Base-by-base conservation (phyloP, 2,113 vertebrate genomes). In the Corydoras sp. region DNA sequence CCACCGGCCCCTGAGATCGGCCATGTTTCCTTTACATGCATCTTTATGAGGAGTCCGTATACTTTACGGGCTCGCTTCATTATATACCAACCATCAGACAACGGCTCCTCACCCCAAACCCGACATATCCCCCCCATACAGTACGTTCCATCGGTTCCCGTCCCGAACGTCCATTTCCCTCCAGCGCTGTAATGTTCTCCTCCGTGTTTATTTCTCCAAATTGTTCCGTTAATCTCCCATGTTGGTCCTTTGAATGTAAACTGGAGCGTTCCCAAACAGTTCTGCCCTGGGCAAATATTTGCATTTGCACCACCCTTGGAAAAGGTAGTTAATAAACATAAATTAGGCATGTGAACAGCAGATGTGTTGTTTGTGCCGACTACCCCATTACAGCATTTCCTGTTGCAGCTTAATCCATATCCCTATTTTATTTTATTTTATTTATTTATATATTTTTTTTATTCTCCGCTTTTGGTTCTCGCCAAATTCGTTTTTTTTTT, bases 401-500 rank as follows among this genome's bases (percentile, higher is more conserved):
- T 54, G 24, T 69, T 66, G 50, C 63, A 63, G 60, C 71, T 74
- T 74, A 35, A 71, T 67, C 82, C 61, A 51, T 9, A 74, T 71
- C 67, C 62, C 67, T 30, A 54, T 72, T 81, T 65, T 81, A 73
- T 53, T 81, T 76, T 69, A 58, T 80, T 53, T 32, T 18, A 10
- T 59, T 66, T 59, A 48, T 24, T 24, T 24, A 62, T 62, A 54
- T 4, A 12, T 59, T 15, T 43, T 2, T 61, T 2, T 32, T 83
- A 76, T 81, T 80, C 76, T 72, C 74, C 5, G 14, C 29, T 58
- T 73, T 55, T 77, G 4, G 18, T 65, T 53, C 68, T 61, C 24
- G 13, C 77, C 74, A 83, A 78, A 83, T 81, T 78, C 62, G 64
- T 66, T 80, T n/a, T 80, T 66, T 68, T 81, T n/a, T 80, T 82